Conservation (phyloP, 2,888 invertebrate genomes). For the Pachymerium ferrugineum region DNA sequence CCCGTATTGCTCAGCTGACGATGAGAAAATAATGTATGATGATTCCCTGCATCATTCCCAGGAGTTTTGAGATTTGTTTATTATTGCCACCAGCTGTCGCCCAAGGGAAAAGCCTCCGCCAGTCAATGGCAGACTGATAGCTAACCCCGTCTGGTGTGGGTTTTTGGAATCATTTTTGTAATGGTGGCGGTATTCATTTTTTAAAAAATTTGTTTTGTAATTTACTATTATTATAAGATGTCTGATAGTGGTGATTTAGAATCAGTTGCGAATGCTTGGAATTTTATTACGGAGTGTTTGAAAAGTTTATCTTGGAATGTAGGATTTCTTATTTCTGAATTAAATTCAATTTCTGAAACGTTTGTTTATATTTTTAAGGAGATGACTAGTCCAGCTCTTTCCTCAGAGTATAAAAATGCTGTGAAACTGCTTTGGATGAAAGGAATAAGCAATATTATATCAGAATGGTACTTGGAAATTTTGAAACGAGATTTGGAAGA, state of each 20-base stretch:
- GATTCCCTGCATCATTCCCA: too few species aligned
- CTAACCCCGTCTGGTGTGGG: too few species aligned
- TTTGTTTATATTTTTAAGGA: neutral
- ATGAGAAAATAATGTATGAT: too few species aligned
- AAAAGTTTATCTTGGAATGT: neutral
- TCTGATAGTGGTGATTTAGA: neutral
- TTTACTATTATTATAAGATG: neutral
- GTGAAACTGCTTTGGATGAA: neutral
- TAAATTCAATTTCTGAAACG: neutral
- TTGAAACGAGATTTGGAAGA: slow-evolving; percentile 7
- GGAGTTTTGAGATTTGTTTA: too few species aligned
- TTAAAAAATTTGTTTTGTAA: neutral
- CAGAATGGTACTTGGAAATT: slow-evolving; percentile 25
- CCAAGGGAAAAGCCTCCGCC: too few species aligned
- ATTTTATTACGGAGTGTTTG: neutral
- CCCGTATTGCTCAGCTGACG: too few species aligned
- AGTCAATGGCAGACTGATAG: too few species aligned
- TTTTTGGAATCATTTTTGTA: too few species aligned
- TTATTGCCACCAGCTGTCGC: too few species aligned
- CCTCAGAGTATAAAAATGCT: neutral
- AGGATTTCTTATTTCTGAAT: neutral
- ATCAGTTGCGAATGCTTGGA: neutral
- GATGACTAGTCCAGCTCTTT: too few species aligned
- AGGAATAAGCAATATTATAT: slow-evolving; percentile 6
- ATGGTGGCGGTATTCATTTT: too few species aligned